Evolutionary conservation across 1,140 invertebrate species (phyloP).

Genomic region (Colletes latitarsis): DNA sequence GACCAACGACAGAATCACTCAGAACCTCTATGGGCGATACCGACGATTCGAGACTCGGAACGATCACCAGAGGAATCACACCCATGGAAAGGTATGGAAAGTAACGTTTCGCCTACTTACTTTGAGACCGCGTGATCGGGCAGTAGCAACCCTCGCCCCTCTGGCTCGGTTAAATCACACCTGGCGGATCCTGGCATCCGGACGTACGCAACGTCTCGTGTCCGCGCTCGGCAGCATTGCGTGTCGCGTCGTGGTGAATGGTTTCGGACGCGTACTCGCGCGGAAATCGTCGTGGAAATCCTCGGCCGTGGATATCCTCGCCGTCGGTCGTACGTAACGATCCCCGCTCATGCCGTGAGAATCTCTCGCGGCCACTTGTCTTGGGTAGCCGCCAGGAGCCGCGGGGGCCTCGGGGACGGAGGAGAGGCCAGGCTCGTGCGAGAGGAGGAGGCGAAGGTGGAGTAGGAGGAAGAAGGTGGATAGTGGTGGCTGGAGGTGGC

Average conservation of each 20-base stretch:
- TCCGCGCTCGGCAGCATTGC: constrained; percentile 40
- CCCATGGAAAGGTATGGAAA: not conserved
- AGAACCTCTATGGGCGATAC: too few relatives aligned
- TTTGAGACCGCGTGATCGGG: constrained; percentile 18
- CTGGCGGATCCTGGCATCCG: constrained; percentile 29
- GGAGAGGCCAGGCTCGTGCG: constrained; percentile 49
- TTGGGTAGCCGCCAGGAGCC: constrained; percentile 76
- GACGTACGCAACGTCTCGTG: constrained; percentile 9
- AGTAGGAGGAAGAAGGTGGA: constrained; percentile 60
- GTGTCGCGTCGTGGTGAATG: constrained; percentile 26
- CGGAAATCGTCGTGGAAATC: constrained; percentile 69
- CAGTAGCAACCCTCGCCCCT: not conserved
- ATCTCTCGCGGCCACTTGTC: constrained; percentile 80
- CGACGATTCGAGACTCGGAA: too few relatives aligned
- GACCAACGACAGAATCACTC: too few relatives aligned
- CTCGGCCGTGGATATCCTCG: constrained; percentile 69
- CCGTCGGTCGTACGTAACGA: constrained; percentile 74
- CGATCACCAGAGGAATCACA: too few relatives aligned
- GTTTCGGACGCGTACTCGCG: constrained; percentile 58
- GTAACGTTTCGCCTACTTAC: constrained; percentile 54
- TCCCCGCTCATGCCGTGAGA: constrained; percentile 78
- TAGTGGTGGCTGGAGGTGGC: constrained; percentile 62
- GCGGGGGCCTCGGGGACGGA: constrained; percentile 67
- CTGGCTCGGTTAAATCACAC: constrained; percentile 45
- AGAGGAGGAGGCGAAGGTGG: constrained; percentile 59